A percentile compares a stretch with the other conserved stretches of the same genome.
Evolutionary conservation across 92 coral and sea anemone genomes (phyloP).

Genomic region (Parazoanthus atlanticus): DNA sequence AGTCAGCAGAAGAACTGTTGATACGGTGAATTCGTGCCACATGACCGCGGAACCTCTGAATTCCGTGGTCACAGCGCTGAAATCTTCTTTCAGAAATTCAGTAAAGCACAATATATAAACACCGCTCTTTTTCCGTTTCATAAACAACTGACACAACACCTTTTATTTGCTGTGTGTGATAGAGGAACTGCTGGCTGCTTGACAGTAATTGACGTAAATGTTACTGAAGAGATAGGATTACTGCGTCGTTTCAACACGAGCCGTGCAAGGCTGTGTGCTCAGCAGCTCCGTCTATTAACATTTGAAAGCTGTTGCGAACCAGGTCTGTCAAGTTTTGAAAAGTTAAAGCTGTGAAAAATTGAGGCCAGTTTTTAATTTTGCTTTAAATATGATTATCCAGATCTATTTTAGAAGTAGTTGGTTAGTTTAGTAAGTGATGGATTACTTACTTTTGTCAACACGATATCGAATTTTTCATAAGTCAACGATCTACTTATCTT

Average conservation of each 20-base stretch:
- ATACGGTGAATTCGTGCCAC: not conserved
- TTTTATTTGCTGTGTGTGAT: not conserved
- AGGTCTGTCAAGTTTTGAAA: not conserved
- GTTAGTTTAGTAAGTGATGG: not conserved
- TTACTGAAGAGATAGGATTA: slow-evolving; percentile 15
- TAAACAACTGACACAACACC: not conserved
- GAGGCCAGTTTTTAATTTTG: not conserved
- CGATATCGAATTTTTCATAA: not conserved
- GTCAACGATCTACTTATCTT: not conserved
- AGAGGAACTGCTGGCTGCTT: not conserved
- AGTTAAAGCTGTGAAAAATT: not conserved
- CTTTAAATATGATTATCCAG: not conserved
- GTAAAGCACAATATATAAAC: not conserved
- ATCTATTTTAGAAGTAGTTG: too few species aligned
- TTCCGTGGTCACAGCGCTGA: not conserved
- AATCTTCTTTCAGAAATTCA: not conserved
- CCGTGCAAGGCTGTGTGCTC: not conserved
- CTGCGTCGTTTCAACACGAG: slow-evolving; percentile 8
- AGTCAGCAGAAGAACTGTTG: not conserved
- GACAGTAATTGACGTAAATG: slow-evolving; percentile 11
- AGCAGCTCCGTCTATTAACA: not conserved
- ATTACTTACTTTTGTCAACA: not conserved
- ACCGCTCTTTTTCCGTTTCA: not conserved
- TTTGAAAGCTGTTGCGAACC: not conserved
- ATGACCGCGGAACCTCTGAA: not conserved